Percentiles rank a stretch among this genome's conserved stretches.
phyloP scores from a whole-genome alignment of 2,797 vertebrate genomes.

The Pelochelys cantorii region DNA sequence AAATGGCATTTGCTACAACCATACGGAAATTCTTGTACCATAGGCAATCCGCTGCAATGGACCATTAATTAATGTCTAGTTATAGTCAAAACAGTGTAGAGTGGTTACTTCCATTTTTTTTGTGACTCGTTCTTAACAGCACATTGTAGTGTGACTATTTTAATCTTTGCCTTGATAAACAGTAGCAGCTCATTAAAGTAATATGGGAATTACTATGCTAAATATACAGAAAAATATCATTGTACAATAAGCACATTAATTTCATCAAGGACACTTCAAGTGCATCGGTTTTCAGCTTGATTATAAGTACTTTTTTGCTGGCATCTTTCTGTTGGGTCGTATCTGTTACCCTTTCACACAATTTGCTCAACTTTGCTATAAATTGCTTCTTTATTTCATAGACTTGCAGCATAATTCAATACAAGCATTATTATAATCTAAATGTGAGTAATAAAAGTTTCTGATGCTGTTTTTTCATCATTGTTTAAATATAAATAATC shows the following conservation, averaged over 20 bases:
- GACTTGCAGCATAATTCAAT: background rate
- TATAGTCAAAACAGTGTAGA: conserved; percentile 62
- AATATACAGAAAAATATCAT: conserved; percentile 47
- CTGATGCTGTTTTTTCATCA: background rate
- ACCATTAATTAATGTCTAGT: conserved; percentile 55
- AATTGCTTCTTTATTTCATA: background rate
- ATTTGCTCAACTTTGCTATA: background rate
- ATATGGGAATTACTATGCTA: conserved; percentile 47
- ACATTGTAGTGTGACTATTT: conserved; percentile 40
- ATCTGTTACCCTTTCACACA: background rate
- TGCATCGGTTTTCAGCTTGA: conserved; percentile 30
- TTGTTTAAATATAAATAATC: background rate
- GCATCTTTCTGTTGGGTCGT: conserved; percentile 35
- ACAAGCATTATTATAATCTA: background rate
- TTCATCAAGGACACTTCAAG: conserved; percentile 52
- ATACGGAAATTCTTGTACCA: background rate
- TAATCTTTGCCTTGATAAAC: conserved; percentile 63
- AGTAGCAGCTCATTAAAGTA: conserved; percentile 53
- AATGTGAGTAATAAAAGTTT: background rate
- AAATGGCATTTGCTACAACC: background rate
- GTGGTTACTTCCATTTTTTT: background rate
- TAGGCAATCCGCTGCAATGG: conserved; percentile 11
- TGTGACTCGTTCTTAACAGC: conserved; percentile 14
- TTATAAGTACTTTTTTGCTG: conserved; percentile 27
- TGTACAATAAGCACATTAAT: conserved; percentile 44